Base-by-base conservation (phyloP, 2,797 vertebrate species). In the Neopelma chrysocephalum region DNA sequence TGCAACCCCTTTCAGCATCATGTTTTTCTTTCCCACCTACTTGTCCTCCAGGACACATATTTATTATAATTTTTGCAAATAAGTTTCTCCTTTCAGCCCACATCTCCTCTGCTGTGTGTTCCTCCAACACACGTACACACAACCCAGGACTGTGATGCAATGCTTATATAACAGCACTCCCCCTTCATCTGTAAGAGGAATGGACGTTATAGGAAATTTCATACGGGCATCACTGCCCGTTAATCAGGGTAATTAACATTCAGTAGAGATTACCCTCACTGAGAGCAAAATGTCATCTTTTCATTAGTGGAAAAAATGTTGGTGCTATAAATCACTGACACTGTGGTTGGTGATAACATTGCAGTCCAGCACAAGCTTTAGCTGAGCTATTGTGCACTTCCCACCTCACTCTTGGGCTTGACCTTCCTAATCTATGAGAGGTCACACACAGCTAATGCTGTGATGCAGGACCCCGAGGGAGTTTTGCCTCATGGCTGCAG, bases 271-370 rank as follows among this genome's bases (percentile, higher is more conserved):
- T 53, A 73, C 15, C 29, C 50, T 69, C 38, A 34, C 72, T 54
- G 19, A 60, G 82, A 82, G 54, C 38, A 75, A 87, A 87, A 82
- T 80, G 60, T 31, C 62, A 29, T 84, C 60, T 84, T 81, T 79
- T 84, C 66, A 47, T 57, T 21, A 87, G 70, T 53, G 50, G 91
- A 70, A 47, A 82, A 73, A 87, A 50, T 15, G 64, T 40, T 36
- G 32, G 48, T 60, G 70, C 64, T 57, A 53, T 72, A 76, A 93
- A 85, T 90, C 68, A 73, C 56, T 43, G 51, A 40, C 50, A 20
- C 16, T 0, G 25, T 9, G 11, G 16, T 4, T 0, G 0, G 57
- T 0, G 10, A 51, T 26, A 72, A 40, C 14, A 3, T 10, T 26
- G 38, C 54, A 9, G 9, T 38, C 50, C 72, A 34, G n/a, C 15